Evolutionary conservation across 2,113 vertebrate genomes (phyloP).

Genomic region (Nettapus auritus): DNA sequence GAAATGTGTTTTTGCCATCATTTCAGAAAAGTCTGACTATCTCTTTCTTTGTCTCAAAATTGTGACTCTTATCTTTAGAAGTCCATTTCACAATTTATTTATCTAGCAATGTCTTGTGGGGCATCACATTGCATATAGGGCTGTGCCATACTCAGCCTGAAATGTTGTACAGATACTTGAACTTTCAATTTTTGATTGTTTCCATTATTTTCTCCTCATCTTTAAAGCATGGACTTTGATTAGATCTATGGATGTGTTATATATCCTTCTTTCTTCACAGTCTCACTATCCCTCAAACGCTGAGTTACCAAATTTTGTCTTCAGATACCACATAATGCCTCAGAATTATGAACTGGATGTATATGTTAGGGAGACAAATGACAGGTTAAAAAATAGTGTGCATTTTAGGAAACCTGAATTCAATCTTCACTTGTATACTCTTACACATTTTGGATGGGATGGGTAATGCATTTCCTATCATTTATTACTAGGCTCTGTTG

Average conservation of each 20-base stretch:
- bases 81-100: background rate
- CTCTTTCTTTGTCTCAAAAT: background rate
- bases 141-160: background rate
- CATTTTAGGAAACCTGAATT: background rate
- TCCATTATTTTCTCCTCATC: background rate
- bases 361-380: background rate
- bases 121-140: fast-evolving
- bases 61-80: background rate
- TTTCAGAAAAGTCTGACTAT: background rate
- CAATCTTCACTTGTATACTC: background rate
- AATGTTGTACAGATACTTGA: background rate
- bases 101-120: background rate
- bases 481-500: constrained; percentile 21
- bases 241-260: background rate
- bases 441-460: background rate
- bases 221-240: background rate
- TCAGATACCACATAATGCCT: background rate
- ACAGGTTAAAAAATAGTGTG: background rate
- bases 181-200: background rate
- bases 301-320: background rate
- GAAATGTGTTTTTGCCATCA: background rate
- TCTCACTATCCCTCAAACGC: background rate
- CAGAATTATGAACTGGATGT: background rate
- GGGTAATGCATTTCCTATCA: constrained; percentile 13
- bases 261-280: background rate